Evolutionary conservation across 2,113 vertebrate genomes (phyloP), one percentile per base, ranked within the genome.

Genomic region (Pipra filicauda): DNA sequence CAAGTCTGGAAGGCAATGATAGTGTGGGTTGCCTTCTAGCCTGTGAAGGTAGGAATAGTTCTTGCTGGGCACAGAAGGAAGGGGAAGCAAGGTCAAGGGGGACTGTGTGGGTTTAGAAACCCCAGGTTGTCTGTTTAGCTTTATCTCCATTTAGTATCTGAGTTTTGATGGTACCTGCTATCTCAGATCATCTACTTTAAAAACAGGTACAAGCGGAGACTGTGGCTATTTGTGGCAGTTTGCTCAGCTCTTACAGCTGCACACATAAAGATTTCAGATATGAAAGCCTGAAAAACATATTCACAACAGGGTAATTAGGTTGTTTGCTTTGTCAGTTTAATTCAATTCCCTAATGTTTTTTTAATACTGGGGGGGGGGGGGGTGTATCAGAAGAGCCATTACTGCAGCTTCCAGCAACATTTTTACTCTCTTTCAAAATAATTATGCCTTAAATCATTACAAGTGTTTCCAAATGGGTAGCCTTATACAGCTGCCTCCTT

Each of bases 401-500:
- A 62, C 75, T 89, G 46, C 91, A 91, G 58, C 74, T 94, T 90
- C 55, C 30, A 90, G 85, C 51, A 71, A 64, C 41, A 33, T 84
- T 93, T 95, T 88, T 80, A 52, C 24, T 80, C 27, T 85, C 88
- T 94, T 91, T 94, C 35, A 74, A 77, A 90, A 64, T 90, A 93
- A 95, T 91, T 80, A 71, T 84, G 48, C 61, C n/a, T 86, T 83
- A 94, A 93, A 96, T 93, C 93, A 69, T 77, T 94, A 33, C 43
- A 84, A 96, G 57, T 88, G 75, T 95, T 94, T 96, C 52, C 79
- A 90, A 89, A 89, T 88, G 69, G 37, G 79, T 95, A 78, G 72
- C 65, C 70, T 93, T 93, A 61, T 91, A n/a, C 51, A 59, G 72
- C 52, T 74, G 48, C 83, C 59, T 96, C 31, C 22, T 95, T 93